Conservation (phyloP, 2,113 vertebrate species). For the Meleagris gallopavo region DNA sequence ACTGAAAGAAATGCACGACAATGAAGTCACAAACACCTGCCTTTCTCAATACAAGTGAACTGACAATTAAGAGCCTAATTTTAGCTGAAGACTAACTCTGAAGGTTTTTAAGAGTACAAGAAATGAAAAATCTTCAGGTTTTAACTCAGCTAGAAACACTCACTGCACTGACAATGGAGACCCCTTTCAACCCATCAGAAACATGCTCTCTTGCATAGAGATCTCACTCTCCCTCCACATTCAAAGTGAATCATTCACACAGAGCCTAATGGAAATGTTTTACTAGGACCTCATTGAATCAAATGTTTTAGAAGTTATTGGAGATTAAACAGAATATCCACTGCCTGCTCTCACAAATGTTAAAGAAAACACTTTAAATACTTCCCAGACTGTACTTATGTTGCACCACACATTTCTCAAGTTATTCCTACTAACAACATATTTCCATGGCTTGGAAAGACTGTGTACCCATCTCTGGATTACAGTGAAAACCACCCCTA, state of each 20-base stretch:
- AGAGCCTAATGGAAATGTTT: not conserved
- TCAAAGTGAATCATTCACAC: not conserved
- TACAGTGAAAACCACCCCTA: not conserved
- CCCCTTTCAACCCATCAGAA: not conserved
- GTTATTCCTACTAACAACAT: not conserved
- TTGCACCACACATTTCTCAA: not conserved
- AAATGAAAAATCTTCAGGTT: not conserved
- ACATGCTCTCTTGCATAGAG: fast-evolving
- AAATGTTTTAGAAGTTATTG: not conserved
- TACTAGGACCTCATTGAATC: not conserved
- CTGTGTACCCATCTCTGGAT: not conserved
- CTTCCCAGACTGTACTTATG: not conserved
- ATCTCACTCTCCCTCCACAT: not conserved
- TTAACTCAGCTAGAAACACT: too few species aligned
- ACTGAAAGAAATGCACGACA: not conserved
- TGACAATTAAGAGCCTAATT: not conserved
- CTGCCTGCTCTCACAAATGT: not conserved
- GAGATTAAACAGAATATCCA: not conserved
- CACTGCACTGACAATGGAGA: not conserved
- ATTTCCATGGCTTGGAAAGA: not conserved
- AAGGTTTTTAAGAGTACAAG: not conserved
- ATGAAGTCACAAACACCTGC: fast-evolving
- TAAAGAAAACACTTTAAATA: not conserved
- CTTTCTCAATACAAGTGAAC: not conserved
- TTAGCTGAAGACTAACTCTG: not conserved